Base-by-base conservation (phyloP, 2,888 invertebrate species). In the Ceriagrion tenellum region DNA sequence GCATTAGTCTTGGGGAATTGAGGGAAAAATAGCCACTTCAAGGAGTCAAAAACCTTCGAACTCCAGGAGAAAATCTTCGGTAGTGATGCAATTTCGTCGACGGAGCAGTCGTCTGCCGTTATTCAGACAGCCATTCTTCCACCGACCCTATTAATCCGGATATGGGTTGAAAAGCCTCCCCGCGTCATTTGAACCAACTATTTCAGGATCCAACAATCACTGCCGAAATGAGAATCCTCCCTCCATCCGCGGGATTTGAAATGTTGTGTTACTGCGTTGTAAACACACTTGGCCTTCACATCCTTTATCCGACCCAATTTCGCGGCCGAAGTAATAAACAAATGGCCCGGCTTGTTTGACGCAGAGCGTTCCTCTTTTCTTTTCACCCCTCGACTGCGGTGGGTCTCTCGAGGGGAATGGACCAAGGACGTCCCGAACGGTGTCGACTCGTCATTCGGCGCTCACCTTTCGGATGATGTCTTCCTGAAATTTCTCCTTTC, bases 261-360 rank as follows among this genome's bases (percentile, higher is more conserved):
- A 91, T 91, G 63, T 59, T 91, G 40, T n/a, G 63, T 16, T 63
- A 26, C 59, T 90, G 23, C 40, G 35, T 35, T 81, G 63, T 91
- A 91, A 91, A 91, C 63, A 91, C 63, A 63, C 55, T 63, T 91
- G 91, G 35, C 91, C 91, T 91, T 91, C 63, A 3, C 91, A 26
- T 26, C 63, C 91, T 91, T 35, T 40, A 40, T 69, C 40, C 63
- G 91, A 91, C 91, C 91, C 40, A 91, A 91, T 63, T 91, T 91
- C 91, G 6, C 26, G 59, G n/a, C 59, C 59, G 59, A 69, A 40
- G 91, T n/a, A 91, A 91, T 63, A 91, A 91, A 91, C 91, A 40
- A 91, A 91, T 40, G 63, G 47, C 12, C 35, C 55, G 90, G 35
- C 30, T 90, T 90, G 90, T 90, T 90, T 90, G 90, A 90, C 90